Conservation (phyloP, 2,888 invertebrate genomes). For the Cyclophora punctaria region DNA sequence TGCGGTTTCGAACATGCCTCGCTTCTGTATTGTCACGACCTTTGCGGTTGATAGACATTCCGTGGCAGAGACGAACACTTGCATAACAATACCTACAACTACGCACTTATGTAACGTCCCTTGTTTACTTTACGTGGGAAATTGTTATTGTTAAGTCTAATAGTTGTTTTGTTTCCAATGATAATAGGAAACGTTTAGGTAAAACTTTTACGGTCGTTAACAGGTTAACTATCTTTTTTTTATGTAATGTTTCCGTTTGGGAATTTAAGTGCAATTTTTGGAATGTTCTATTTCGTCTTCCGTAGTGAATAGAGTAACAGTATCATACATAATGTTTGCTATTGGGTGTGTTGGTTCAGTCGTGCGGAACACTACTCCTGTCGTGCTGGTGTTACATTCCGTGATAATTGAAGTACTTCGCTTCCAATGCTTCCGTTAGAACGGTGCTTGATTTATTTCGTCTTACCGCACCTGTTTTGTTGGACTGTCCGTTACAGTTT, state of each 20-base stretch:
- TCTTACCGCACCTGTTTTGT: constrained; percentile 8
- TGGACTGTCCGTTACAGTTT: background rate
- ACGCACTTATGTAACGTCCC: too few species aligned
- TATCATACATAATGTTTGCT: constrained; percentile 2
- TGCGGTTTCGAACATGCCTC: constrained; percentile 2
- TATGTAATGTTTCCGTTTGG: too few species aligned
- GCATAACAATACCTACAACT: constrained; percentile 1
- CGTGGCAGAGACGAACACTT: constrained; percentile 5
- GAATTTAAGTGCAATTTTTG: too few species aligned
- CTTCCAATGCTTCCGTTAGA: constrained; percentile 15
- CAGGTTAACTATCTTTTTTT: too few species aligned
- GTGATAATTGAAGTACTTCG: constrained; percentile 14
- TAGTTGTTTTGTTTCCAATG: too few species aligned
- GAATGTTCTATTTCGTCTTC: too few species aligned
- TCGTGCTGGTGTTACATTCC: constrained; percentile 15
- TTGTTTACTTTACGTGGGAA: background rate
- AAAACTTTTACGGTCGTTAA: too few species aligned
- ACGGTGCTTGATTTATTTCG: constrained; percentile 6
- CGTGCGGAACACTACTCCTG: constrained; percentile 15
- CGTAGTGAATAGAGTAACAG: too few species aligned
- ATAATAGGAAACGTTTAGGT: too few species aligned
- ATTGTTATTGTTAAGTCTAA: too few species aligned
- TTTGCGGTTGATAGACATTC: constrained; percentile 16
- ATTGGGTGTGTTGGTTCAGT: constrained; percentile 9
- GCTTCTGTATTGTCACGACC: constrained; percentile 15